Evolutionary conservation across 2,888 invertebrate species (phyloP).

Genomic region (Crematogaster levior): DNA sequence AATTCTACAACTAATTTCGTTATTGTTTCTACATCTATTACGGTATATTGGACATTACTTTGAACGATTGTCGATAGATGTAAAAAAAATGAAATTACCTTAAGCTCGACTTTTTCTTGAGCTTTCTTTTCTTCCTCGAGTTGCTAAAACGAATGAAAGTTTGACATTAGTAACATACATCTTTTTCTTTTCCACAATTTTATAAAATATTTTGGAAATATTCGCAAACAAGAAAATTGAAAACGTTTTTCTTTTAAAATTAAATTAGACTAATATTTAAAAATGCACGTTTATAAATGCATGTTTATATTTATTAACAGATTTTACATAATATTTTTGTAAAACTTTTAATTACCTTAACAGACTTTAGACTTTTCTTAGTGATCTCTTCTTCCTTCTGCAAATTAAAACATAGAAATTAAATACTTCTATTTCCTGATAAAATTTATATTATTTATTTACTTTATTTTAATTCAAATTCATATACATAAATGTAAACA

Average conservation of each 20-base stretch:
- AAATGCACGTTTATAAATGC: neutral
- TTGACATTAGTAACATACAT: neutral
- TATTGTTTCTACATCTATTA: conserved; percentile 30
- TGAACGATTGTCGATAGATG: neutral
- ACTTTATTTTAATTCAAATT: neutral
- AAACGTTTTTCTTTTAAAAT: neutral
- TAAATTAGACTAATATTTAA: neutral
- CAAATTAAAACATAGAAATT: conserved; percentile 62
- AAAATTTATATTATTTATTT: too few relatives aligned
- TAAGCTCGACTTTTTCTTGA: conserved; percentile 84
- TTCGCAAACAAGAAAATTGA: neutral
- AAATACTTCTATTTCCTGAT: neutral
- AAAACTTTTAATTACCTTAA: conserved; percentile 75
- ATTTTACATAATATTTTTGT: neutral
- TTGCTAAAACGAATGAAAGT: conserved; percentile 46
- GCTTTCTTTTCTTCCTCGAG: conserved; percentile 80
- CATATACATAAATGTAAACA: conserved; percentile 27
- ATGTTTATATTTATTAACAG: neutral
- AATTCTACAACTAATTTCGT: conserved; percentile 18
- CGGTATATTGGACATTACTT: conserved; percentile 26
- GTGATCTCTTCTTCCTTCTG: conserved; percentile 81
- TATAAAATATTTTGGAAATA: neutral
- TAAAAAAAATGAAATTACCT: conserved; percentile 78
- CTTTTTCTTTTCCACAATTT: neutral
- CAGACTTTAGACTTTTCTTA: conserved; percentile 79